These are phyloP conservation scores for Phorcus lineatus DNA, from an alignment of 2,888 invertebrate species.

Conservation along the genomic window DNA sequence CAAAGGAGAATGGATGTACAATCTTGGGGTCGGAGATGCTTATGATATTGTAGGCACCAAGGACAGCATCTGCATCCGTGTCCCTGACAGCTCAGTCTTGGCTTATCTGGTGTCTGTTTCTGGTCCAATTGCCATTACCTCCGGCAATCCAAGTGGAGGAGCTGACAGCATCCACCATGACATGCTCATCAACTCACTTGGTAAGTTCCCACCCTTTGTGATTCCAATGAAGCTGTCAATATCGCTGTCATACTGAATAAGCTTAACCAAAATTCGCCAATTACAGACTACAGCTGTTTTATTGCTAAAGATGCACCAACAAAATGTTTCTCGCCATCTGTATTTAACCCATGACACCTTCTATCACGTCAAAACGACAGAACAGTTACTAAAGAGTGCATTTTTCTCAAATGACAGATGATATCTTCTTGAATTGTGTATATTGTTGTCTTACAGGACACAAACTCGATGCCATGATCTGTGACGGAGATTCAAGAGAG, in stretches of 20 bases:
- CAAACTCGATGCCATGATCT: slow-evolving; percentile 54
- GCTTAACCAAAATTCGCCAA: no score
- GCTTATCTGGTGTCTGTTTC: slow-evolving; percentile 53
- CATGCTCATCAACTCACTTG: slow-evolving; percentile 54
- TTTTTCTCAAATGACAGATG: no score
- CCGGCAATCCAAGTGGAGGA: slow-evolving; percentile 59
- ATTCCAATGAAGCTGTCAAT: no score
- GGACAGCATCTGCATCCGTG: slow-evolving; percentile 55
- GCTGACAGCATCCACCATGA: slow-evolving; percentile 59
- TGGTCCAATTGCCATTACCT: slow-evolving; percentile 57
- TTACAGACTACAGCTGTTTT: no score
- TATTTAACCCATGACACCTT: no score
- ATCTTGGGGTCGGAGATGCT: slow-evolving; percentile 47
- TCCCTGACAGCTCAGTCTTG: slow-evolving; percentile 56
- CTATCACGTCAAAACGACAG: no score
- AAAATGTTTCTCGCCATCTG: no score
- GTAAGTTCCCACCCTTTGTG: slow-evolving; percentile 28
- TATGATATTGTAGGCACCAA: slow-evolving; percentile 48
- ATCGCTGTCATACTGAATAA: no score
- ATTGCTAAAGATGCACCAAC: no score
- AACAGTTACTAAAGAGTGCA: no score
- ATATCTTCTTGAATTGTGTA: no score
- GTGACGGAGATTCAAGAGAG: slow-evolving; percentile 58
- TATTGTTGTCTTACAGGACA: slow-evolving; percentile 41
- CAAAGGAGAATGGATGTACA: slow-evolving; percentile 54